A percentile compares a stretch with the other conserved stretches of the same genome.
Evolutionary conservation across 2,888 invertebrate species (phyloP).

Genomic region (Gryllus longicercus): DNA sequence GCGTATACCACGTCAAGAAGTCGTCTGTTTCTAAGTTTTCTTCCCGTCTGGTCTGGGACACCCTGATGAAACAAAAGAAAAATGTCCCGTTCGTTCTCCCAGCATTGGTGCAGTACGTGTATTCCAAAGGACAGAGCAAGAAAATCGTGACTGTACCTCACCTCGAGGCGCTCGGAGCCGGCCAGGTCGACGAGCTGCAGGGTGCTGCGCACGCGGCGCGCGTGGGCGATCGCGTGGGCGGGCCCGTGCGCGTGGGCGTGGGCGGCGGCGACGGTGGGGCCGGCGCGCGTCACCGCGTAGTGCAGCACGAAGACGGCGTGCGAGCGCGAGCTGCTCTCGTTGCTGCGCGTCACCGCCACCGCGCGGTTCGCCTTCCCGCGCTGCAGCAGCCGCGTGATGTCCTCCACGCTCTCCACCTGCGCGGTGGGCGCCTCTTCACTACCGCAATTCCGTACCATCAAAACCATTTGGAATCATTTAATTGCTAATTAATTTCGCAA

Average conservation of each 20-base stretch:
- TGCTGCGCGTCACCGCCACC: not conserved
- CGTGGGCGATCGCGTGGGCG: not conserved
- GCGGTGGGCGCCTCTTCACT: too few relatives aligned
- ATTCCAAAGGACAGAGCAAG: too few relatives aligned
- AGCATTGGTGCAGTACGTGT: too few relatives aligned
- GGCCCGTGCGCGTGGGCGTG: not conserved
- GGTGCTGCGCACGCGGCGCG: not conserved
- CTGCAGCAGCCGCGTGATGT: not conserved
- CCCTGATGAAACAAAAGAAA: too few relatives aligned
- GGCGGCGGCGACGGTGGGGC: not conserved
- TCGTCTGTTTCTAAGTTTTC: too few relatives aligned
- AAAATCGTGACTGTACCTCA: not conserved
- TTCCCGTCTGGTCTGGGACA: too few relatives aligned
- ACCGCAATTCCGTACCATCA: too few relatives aligned
- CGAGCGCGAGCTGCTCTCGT: not conserved
- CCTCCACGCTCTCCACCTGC: not conserved
- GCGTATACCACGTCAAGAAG: too few relatives aligned
- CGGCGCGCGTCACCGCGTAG: not conserved
- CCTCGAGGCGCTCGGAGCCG: not conserved
- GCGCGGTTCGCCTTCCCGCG: constrained; percentile 1
- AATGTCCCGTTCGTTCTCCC: too few relatives aligned
- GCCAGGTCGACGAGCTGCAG: constrained; percentile 6
- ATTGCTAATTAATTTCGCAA: too few relatives aligned
- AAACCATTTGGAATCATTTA: too few relatives aligned
- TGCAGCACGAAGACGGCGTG: constrained; percentile 4